Conservation (phyloP, 2,113 vertebrate genomes). For the Cercocebus atys region DNA sequence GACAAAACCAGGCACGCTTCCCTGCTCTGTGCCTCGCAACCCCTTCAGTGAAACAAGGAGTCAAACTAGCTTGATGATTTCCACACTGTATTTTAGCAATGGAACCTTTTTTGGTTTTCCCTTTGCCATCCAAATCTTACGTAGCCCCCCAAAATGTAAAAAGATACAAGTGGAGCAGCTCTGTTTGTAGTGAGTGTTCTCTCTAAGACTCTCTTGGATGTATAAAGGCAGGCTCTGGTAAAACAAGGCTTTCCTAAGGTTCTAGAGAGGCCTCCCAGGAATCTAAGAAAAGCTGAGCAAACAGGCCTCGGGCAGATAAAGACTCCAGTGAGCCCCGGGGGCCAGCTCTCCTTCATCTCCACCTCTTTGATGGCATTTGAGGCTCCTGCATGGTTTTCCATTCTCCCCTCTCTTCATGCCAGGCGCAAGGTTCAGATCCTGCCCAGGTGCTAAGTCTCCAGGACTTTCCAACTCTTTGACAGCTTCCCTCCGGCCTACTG, state of each 20-base stretch:
- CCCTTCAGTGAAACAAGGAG: background rate
- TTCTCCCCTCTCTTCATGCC: background rate
- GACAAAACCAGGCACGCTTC: fast-evolving
- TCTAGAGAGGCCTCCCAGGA: background rate
- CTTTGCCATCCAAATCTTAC: background rate
- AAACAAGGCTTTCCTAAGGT: background rate
- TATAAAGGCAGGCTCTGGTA: background rate
- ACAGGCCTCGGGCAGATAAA: background rate
- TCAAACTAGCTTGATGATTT: fast-evolving
- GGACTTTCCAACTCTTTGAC: too few species aligned
- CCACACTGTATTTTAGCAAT: fast-evolving
- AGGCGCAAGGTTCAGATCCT: background rate
- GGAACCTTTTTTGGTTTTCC: background rate
- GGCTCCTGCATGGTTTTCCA: background rate
- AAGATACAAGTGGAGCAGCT: background rate
- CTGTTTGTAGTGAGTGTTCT: background rate
- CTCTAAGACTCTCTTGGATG: background rate
- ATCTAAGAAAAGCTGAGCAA: conserved; percentile 21
- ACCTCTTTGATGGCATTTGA: background rate
- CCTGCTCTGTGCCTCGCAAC: fast-evolving
- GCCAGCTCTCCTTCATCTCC: background rate
- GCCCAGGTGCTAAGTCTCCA: background rate
- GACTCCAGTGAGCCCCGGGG: background rate
- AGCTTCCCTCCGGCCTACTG: background rate
- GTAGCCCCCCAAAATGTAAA: background rate